phyloP scores from a whole-genome alignment of 1,140 invertebrate species.

The Drosophila tristis region DNA sequence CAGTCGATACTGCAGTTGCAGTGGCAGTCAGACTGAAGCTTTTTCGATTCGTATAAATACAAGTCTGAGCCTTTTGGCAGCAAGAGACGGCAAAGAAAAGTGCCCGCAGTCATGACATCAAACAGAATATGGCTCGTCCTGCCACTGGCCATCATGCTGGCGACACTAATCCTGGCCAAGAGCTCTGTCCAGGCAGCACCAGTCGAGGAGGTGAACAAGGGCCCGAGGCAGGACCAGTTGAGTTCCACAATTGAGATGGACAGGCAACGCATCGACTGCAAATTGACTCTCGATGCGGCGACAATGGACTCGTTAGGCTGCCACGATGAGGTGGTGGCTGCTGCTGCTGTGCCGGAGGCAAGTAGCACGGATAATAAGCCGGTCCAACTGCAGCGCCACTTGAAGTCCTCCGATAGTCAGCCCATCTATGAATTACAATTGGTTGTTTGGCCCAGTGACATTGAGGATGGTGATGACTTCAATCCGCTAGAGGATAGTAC shows the following conservation, averaged over 20 bases:
- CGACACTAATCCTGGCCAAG: constrained; percentile 47
- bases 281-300: constrained; percentile 76
- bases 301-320: constrained; percentile 79
- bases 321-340: constrained; percentile 36
- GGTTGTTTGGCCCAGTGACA: constrained; percentile 76
- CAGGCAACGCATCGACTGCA: constrained; percentile 65
- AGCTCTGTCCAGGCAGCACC: constrained; percentile 32
- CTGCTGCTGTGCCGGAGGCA: constrained; percentile 8
- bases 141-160: constrained; percentile 29
- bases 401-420: constrained; percentile 58
- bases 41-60: constrained; percentile 67
- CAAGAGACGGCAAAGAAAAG: constrained; percentile 31
- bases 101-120: constrained; percentile 54
- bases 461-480: constrained; percentile 59
- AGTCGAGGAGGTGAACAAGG: constrained; percentile 13
- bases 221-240: constrained; percentile 1
- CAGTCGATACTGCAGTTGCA: not conserved
- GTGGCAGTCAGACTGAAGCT: not conserved
- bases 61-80: constrained; percentile 42
- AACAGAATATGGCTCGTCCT: constrained; percentile 37
- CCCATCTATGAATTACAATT: constrained; percentile 81
- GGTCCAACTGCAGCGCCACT: constrained; percentile 46
- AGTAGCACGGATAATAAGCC: constrained; percentile 53
- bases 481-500: constrained; percentile 32
- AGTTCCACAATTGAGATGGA: constrained; percentile 19